Evolutionary conservation across 2,113 vertebrate species (phyloP).

Genomic region (Neopipo cinnamomea): DNA sequence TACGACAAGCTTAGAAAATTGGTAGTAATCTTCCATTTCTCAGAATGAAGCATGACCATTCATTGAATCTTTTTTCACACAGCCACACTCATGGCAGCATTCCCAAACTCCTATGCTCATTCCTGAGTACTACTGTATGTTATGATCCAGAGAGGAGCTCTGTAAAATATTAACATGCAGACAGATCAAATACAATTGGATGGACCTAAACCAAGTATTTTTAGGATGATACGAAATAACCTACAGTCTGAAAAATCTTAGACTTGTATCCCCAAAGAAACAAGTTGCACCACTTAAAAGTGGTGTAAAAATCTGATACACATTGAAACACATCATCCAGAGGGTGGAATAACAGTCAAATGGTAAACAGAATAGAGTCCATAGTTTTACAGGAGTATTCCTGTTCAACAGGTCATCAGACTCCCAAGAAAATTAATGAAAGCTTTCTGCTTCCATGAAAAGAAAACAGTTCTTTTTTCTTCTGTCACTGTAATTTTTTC

Average conservation of each 20-base stretch:
- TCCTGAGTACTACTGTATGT: neutral
- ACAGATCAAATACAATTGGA: neutral
- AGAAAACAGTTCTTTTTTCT: rapidly evolving
- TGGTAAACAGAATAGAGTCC: neutral
- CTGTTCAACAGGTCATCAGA: neutral
- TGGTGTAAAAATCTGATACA: neutral
- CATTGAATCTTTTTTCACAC: neutral
- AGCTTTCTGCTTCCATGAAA: neutral
- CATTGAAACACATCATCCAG: neutral
- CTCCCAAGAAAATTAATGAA: neutral
- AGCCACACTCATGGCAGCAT: neutral
- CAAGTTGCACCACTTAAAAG: neutral
- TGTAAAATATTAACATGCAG: neutral
- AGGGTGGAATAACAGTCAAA: neutral
- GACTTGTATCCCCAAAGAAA: neutral
- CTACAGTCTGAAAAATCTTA: neutral
- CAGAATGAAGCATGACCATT: neutral
- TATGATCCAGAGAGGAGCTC: neutral
- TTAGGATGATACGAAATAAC: neutral
- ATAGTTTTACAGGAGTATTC: neutral
- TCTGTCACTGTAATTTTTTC: neutral
- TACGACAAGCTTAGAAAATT: neutral
- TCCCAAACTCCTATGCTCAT: neutral
- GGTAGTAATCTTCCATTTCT: neutral
- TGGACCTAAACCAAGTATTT: neutral